Evolutionary conservation across 2,113 vertebrate species (phyloP), one percentile per base, ranked within the genome.

Genomic region (Strigops habroptila): DNA sequence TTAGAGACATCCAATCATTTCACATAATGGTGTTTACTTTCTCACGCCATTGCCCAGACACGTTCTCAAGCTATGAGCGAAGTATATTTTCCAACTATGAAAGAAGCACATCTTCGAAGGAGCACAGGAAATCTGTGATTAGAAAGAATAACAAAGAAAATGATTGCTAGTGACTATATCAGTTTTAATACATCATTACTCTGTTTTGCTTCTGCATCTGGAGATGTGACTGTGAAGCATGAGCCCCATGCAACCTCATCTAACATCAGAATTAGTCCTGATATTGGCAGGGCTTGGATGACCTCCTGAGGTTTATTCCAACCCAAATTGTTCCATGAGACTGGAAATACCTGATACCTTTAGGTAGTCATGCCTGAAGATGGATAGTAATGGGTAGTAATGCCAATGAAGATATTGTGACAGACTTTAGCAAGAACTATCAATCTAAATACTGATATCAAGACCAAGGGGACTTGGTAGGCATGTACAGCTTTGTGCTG

Each of bases 401-500:
- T 39, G 24, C 11, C 17, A 10, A 62, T 65, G 35, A 91, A 78
- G 57, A 24, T 62, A 6, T n/a, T 81, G 51, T 48, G 35, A 52
- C 53, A 86, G 79, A 62, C 5, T 62, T 82, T 14, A 69, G 52
- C 7, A 69, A 76, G 57, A 69, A 5, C 14, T 83, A 73, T 95
- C 30, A 77, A 57, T 80, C 62, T 82, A 37, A 84, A 84, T 55
- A 39, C 28, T 86, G 67, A 65, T 91, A 85, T 48, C 33, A 80
- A 86, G 33, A 41, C 48, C 30, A 80, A 88, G 44, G 23, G 37
- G 30, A 77, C 33, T 73, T 74, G 52, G 52, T 4, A 85, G 53
- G 3, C 1, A 0, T 25, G 37, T 30, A 73, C 11, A n/a, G 7
- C 6, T 60, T 49, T 76, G 44, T 21, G 31, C 14, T 78, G 41